These are phyloP conservation scores for Lamproptera curius DNA, from an alignment of 2,888 invertebrate genomes.

Conservation along the genomic window DNA sequence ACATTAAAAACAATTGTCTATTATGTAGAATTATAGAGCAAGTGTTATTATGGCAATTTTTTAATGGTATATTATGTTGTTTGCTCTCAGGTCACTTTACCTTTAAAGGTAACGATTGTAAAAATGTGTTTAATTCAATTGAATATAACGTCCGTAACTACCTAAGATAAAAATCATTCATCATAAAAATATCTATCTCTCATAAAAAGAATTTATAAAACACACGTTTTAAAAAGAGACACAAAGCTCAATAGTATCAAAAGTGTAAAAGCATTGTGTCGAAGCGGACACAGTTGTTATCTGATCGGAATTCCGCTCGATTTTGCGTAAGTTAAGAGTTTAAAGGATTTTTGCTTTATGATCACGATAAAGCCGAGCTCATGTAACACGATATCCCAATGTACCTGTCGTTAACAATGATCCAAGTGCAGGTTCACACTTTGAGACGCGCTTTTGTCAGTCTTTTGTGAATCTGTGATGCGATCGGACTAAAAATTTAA, in stretches of 20 bases:
- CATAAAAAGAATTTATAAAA: too few relatives aligned
- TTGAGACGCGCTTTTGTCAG: slow-evolving; percentile 42
- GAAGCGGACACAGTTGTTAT: slow-evolving; percentile 63
- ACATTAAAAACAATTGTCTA: too few relatives aligned
- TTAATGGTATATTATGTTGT: too few relatives aligned
- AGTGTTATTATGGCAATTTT: too few relatives aligned
- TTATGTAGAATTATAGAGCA: too few relatives aligned
- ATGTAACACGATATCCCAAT: slow-evolving; percentile 65
- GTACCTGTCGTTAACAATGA: slow-evolving; percentile 65
- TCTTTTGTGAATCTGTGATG: slow-evolving; percentile 9
- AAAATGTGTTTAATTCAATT: too few relatives aligned
- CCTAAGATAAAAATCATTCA: too few relatives aligned
- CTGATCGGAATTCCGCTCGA: slow-evolving; percentile 72
- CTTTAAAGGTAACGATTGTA: too few relatives aligned
- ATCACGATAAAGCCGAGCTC: slow-evolving; percentile 51
- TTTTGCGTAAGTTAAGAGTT: slow-evolving; percentile 28
- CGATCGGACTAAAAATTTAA: slow-evolving; percentile 3
- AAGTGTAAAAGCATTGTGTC: slow-evolving; percentile 52
- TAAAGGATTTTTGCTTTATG: slow-evolving; percentile 54
- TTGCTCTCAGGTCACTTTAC: too few relatives aligned
- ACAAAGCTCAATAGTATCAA: slow-evolving; percentile 44
- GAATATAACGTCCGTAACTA: too few relatives aligned
- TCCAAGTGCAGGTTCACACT: slow-evolving; percentile 48
- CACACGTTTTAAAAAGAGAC: too few relatives aligned
- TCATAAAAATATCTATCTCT: too few relatives aligned